Evolutionary conservation across 2,113 vertebrate genomes (phyloP).

Genomic region (Percopsis transmontana): DNA sequence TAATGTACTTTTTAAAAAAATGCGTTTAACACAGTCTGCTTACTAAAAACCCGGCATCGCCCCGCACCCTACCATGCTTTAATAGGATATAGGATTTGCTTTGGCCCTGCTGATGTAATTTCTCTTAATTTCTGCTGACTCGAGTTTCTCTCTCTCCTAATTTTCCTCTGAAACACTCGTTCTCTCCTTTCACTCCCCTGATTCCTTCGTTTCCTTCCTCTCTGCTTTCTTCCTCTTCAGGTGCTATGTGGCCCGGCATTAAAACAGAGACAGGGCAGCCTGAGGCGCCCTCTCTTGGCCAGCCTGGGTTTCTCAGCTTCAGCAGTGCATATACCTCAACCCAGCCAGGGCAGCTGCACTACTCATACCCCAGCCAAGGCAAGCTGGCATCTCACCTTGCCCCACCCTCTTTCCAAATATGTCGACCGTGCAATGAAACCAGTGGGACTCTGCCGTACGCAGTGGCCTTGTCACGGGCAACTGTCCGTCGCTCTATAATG

Average conservation of each 20-base stretch:
- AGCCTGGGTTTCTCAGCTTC: conserved; percentile 97
- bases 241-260: conserved; percentile 99
- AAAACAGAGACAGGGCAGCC: conserved; percentile 97
- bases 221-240: conserved; percentile 76
- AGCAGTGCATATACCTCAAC: conserved; percentile 93
- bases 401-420: conserved; percentile 33
- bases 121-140: conserved; percentile 40
- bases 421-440: not conserved
- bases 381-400: conserved; percentile 62
- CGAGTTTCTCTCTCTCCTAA: conserved; percentile 11
- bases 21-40: conserved; percentile 18
- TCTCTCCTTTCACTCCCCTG: not conserved
- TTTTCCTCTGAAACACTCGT: not conserved
- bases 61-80: conserved; percentile 39
- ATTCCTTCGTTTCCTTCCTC: conserved; percentile 1
- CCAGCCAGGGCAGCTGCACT: conserved; percentile 92
- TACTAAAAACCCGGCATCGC: conserved; percentile 46
- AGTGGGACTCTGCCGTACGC: not conserved
- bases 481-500: conserved; percentile 1
- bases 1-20: not conserved
- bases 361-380: conserved; percentile 98
- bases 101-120: conserved; percentile 38
- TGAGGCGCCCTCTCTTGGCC: conserved; percentile 92
- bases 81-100: conserved; percentile 39
- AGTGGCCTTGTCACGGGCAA: not conserved